These are phyloP conservation scores for Gasteruption jaculator DNA, from an alignment of 2,888 invertebrate genomes.

Conservation along the genomic window DNA sequence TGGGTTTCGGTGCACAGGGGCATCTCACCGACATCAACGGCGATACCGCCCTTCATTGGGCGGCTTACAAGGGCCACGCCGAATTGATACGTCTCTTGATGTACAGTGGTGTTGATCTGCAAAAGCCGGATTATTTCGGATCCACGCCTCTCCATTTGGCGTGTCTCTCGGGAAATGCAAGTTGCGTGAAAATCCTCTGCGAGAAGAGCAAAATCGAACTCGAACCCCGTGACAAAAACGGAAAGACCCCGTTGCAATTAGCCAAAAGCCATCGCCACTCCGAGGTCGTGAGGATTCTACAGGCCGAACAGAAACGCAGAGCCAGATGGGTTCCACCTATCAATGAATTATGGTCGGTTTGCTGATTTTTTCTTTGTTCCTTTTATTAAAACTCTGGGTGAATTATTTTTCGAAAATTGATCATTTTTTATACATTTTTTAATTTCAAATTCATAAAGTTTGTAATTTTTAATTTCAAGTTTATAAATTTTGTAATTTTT, in stretches of 20 bases:
- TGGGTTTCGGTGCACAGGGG: constrained; percentile 85
- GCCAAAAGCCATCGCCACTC: constrained; percentile 85
- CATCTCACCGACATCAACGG: constrained; percentile 88
- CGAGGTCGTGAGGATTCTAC: constrained; percentile 77
- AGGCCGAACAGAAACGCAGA: constrained; percentile 73
- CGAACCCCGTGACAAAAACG: constrained; percentile 84
- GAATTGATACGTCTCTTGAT: constrained; percentile 83
- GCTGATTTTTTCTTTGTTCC: too few relatives aligned
- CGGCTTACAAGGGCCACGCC: constrained; percentile 87
- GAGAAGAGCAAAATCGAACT: constrained; percentile 88
- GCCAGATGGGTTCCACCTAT: constrained; percentile 84
- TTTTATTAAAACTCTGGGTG: too few relatives aligned
- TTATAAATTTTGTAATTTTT: too few relatives aligned
- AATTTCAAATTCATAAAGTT: too few relatives aligned
- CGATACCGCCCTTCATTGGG: constrained; percentile 91
- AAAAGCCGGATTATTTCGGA: constrained; percentile 88
- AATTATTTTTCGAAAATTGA: too few relatives aligned
- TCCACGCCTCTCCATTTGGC: constrained; percentile 89
- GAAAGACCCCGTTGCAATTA: constrained; percentile 85
- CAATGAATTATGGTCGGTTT: constrained; percentile 70
- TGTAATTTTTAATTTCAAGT: too few relatives aligned
- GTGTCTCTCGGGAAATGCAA: constrained; percentile 81
- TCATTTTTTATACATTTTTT: too few relatives aligned
- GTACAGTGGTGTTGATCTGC: constrained; percentile 85
- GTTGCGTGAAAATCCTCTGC: constrained; percentile 81